These are phyloP conservation scores for Pseudopipra pipra DNA, from an alignment of 2,113 vertebrate genomes.

Conservation along the genomic window DNA sequence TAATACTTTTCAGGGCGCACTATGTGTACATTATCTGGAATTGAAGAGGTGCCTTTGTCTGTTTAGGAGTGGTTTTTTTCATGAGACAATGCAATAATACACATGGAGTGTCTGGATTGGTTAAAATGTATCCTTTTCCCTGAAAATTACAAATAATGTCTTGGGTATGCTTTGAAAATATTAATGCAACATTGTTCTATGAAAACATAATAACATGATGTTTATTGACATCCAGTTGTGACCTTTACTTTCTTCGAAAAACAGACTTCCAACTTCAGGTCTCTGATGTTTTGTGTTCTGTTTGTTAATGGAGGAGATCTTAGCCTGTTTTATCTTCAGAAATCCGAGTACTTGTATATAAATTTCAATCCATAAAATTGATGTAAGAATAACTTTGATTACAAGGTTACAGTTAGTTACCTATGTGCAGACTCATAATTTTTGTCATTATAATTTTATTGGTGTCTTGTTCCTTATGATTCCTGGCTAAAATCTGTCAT, in stretches of 20 bases:
- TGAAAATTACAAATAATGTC: background rate
- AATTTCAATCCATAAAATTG: background rate
- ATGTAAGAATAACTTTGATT: background rate
- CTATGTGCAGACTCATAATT: background rate
- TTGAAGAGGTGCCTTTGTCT: background rate
- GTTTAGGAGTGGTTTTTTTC: background rate
- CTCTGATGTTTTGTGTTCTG: background rate
- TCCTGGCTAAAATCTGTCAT: background rate
- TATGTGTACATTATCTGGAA: background rate
- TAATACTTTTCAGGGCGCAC: background rate
- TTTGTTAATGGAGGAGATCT: background rate
- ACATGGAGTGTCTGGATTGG: background rate
- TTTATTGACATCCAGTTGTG: background rate
- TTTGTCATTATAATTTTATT: background rate
- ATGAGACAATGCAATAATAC: background rate
- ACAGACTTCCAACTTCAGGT: background rate
- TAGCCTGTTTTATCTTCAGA: background rate
- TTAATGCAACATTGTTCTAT: background rate
- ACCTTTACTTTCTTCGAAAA: background rate
- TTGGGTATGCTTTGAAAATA: background rate
- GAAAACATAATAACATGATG: background rate
- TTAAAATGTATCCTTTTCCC: background rate
- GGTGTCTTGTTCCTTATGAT: background rate
- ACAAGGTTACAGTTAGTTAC: background rate
- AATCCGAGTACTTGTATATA: background rate